Percentiles rank a stretch among this genome's conserved stretches.
Conservation (phyloP, 2,888 invertebrate species). For the Embidobia sp. region DNA sequence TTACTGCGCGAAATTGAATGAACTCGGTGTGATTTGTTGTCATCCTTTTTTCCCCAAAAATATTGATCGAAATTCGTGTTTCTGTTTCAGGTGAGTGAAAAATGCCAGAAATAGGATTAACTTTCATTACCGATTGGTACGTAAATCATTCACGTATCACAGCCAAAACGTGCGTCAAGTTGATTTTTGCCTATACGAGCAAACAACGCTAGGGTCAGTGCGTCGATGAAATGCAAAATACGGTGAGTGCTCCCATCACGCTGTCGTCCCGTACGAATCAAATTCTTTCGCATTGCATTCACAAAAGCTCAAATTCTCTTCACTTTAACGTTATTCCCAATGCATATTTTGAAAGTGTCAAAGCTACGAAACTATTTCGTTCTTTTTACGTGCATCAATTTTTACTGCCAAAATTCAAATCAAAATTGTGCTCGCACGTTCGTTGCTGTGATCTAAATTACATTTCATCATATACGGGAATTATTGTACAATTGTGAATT, state of each 20-base stretch:
- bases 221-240: conserved; percentile 61
- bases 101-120: conserved; percentile 58
- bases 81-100: conserved; percentile 63
- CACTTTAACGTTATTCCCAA: conserved; percentile 42
- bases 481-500: too few relatives aligned
- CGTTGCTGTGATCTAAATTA: too few relatives aligned
- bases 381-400: conserved; percentile 9
- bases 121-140: conserved; percentile 63
- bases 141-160: conserved; percentile 62
- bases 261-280: conserved; percentile 50
- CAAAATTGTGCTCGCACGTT: neutral
- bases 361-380: conserved; percentile 11
- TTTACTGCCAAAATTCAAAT: conserved; percentile 8
- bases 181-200: conserved; percentile 56
- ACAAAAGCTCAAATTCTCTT: conserved; percentile 54
- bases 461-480: neutral
- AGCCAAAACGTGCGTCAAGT: conserved; percentile 55
- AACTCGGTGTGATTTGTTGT: conserved; percentile 34
- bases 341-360: conserved; percentile 39
- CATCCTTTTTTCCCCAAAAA: conserved; percentile 22
- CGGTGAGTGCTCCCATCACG: conserved; percentile 59
- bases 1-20: conserved; percentile 37
- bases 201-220: conserved; percentile 58
- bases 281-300: conserved; percentile 52
- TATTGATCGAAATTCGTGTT: conserved; percentile 56